Evolutionary conservation across 2,113 vertebrate genomes (phyloP), one percentile per base, ranked within the genome.

Genomic region (Pseudopodoces humilis): DNA sequence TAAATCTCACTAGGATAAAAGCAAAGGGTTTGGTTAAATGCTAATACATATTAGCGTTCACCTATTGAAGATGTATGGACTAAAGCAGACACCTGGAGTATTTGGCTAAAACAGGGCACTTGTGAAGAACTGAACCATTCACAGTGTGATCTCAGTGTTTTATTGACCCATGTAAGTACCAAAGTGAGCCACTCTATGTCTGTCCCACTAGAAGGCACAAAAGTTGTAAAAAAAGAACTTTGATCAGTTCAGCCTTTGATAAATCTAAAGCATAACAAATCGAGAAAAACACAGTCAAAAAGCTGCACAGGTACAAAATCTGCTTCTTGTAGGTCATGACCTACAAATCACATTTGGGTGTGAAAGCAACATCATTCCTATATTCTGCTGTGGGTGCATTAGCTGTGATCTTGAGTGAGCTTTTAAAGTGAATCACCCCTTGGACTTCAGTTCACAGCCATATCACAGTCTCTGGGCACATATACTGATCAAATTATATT

Each of bases 261-360:
- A 93, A 30, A 58, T 84, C 85, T 90, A 59, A 96, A 85, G 79
- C 77, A 39, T 79, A 97, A 94, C 43, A 44, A 50, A 80, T 41
- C 87, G 88, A 96, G 33, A 75, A 94, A 94, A 97, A 84, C 37
- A 89, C 9, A 91, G 79, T 67, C 63, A 95, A 92, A 76, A 95
- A 79, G 37, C 44, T 95, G 58, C 41, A 79, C 35, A 49, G 30
- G 10, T 35, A 78, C 13, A 33, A 75, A n/a, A 28, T 44, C n/a
- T 25, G 33, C 35, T 67, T 91, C 27, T 60, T 77, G 31, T 77
- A 58, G 27, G 37, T 50, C n/a, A 77, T 9, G 13, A 81, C 46
- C 33, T 21, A 46, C 28, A 83, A 80, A 78, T 3, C 7, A 11
- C 9, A 53, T 53, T 16, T 81, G 41, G 6, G 11, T 72, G 22